phyloP scores from a whole-genome alignment of 1,140 invertebrate species.

The Plectrocnemia conspersa region DNA sequence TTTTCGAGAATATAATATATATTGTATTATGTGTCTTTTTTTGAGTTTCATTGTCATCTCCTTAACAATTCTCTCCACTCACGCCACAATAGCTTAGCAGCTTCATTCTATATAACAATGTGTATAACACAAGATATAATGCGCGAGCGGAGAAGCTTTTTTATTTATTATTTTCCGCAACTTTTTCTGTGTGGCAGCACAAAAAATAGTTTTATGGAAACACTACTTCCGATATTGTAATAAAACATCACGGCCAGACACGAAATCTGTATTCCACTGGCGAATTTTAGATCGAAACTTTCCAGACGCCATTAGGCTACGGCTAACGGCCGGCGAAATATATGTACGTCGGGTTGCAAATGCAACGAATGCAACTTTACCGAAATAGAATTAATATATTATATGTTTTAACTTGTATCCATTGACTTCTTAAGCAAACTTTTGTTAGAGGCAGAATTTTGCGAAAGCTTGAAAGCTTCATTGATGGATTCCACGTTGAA shows the following conservation, averaged over 20 bases:
- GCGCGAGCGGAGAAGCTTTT: not conserved
- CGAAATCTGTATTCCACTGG: constrained; percentile 15
- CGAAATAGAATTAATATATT: no score
- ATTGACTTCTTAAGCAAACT: no score
- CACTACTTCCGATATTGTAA: no score
- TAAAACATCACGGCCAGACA: not conserved
- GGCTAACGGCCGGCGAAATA: constrained; percentile 7
- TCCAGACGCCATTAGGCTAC: constrained; percentile 15
- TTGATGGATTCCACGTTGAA: no score
- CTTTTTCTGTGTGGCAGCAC: no score
- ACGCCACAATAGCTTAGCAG: not conserved
- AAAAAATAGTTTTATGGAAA: no score
- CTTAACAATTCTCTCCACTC: not conserved
- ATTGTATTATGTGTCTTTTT: constrained; percentile 3
- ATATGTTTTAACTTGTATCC: no score
- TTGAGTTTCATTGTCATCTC: not conserved
- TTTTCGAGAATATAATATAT: no score
- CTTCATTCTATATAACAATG: constrained; percentile 11
- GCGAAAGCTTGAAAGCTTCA: no score
- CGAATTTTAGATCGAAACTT: constrained; percentile 14
- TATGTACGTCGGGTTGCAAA: not conserved
- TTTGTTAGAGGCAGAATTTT: no score
- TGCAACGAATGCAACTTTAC: no score
- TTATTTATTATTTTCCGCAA: not conserved
- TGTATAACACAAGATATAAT: constrained; percentile 4